Evolutionary conservation across 2,113 vertebrate species (phyloP).

Genomic region (Colaptes auratus): DNA sequence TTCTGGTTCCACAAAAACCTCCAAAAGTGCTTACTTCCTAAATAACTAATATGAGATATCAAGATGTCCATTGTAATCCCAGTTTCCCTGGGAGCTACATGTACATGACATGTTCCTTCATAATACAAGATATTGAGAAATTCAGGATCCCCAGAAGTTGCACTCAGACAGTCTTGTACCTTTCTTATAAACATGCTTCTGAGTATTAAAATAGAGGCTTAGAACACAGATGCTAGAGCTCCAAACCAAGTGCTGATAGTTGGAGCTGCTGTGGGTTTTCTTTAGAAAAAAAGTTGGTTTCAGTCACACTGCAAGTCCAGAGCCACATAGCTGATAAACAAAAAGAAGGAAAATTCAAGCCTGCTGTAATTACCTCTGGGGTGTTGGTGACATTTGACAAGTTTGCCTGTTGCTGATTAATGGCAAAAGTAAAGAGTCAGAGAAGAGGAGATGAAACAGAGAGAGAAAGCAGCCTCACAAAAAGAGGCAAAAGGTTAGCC

Average conservation of each 20-base stretch:
- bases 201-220: neutral
- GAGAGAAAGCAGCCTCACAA: neutral
- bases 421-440: neutral
- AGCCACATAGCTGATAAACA: neutral
- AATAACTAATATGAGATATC: neutral
- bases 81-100: neutral
- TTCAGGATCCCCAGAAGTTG: neutral
- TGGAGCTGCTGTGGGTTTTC: neutral
- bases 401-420: conserved; percentile 1
- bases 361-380: neutral
- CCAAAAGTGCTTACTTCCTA: neutral
- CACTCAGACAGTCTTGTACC: neutral
- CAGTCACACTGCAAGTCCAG: neutral
- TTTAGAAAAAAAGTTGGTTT: neutral
- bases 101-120: neutral
- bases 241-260: neutral
- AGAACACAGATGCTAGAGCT: neutral
- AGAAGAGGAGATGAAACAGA: neutral
- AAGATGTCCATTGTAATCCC: neutral
- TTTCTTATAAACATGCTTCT: neutral
- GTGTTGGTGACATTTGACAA: conserved; percentile 7
- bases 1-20: neutral
- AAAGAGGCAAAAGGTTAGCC: conserved; percentile 13
- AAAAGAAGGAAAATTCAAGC: neutral
- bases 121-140: neutral